Base-by-base conservation (phyloP, 2,113 vertebrate genomes). In the Anolis carolinensis region DNA sequence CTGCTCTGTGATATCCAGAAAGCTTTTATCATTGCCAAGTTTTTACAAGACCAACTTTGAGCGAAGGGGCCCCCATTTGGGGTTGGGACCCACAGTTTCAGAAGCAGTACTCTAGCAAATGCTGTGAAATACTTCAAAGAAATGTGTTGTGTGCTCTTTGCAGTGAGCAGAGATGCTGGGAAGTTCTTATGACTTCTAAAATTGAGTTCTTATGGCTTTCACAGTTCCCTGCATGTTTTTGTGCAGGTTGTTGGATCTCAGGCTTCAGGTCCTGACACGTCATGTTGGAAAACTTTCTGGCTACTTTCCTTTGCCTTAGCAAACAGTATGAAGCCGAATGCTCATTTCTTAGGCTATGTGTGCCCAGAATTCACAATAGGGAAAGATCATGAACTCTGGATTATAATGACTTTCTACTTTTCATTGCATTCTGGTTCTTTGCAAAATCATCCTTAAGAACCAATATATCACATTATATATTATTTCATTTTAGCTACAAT, bases 371-470 rank as follows among this genome's bases (percentile, higher is more conserved):
- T 68, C 65, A 11, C 30, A 68, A 27, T 11, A n/a, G 65, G 65
- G 7, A 11, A 74, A 44, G 32, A 25, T 48, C 34, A 5, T 75
- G 59, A 4, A 14, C 10, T 84, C 62, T 63, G 30, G 18, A 14
- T 50, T 34, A 55, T 8, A 75, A 39, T 48, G 36, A 63, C 30
- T 32, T 63, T 65, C 72, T 73, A 23, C 7, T 67, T 68, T 20
- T 9, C 63, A 16, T 63, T 73, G 30, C 3, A 76, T 79, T 36
- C 44, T 91, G 73, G 73, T 88, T 44, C 86, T 85, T 65, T 65
- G 20, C 90, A 92, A 92, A 55, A 32, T 71, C 55, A 79, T 87
- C 83, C 78, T 36, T 7, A 88, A 91, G 91, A 88, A 90, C 82
- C 85, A 73, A 32, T 81, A 86, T 91, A 72, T 88, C 91, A 86